phyloP scores from a whole-genome alignment of 2,888 invertebrate species.

The Globia sparganii region DNA sequence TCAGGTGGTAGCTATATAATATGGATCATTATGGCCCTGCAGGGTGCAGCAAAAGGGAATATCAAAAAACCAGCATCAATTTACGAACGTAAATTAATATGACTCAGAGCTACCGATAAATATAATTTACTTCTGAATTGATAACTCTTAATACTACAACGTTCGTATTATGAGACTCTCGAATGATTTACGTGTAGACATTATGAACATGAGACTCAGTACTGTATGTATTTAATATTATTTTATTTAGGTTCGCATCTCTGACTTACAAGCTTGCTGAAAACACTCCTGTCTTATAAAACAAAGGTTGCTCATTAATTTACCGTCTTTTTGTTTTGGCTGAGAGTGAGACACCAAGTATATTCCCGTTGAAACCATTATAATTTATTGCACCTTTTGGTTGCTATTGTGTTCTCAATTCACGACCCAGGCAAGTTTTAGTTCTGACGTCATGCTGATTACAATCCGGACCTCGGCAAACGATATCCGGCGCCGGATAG shows the following conservation, averaged over 20 bases:
- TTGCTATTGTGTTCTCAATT: constrained; percentile 5
- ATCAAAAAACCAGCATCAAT: no score
- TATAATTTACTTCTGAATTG: no score
- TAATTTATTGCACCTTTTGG: constrained; percentile 15
- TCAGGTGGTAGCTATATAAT: no score
- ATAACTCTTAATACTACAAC: background rate
- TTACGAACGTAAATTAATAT: no score
- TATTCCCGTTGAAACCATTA: constrained; percentile 32
- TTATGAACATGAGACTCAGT: background rate
- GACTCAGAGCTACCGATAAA: no score
- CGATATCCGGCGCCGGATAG: background rate
- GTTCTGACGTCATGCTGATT: background rate
- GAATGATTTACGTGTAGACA: background rate
- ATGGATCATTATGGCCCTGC: no score
- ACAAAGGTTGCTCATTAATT: constrained; percentile 49
- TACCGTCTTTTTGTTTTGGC: constrained; percentile 39
- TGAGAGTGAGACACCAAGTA: constrained; percentile 25
- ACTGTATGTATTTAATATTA: background rate
- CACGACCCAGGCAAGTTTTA: background rate
- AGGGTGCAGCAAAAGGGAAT: no score
- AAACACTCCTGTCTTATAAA: constrained; percentile 5
- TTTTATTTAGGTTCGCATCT: constrained; percentile 6
- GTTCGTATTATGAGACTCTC: background rate
- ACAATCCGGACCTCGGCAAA: background rate
- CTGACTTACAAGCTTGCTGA: constrained; percentile 1